These are phyloP conservation scores for Macroteleia sp. DNA, from an alignment of 2,888 invertebrate species.

Conservation along the genomic window DNA sequence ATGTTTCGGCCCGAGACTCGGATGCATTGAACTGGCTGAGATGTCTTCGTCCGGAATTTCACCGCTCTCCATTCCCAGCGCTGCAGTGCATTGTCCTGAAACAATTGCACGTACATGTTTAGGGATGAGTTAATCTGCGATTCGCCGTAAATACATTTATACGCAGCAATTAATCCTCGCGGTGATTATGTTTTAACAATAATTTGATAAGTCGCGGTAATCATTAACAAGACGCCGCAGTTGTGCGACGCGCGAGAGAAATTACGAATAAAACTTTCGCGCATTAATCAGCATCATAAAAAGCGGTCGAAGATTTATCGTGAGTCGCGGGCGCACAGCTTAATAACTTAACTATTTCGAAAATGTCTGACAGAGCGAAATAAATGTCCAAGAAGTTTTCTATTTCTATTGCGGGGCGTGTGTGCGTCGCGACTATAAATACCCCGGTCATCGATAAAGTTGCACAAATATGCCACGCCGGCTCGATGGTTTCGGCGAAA, in stretches of 20 bases:
- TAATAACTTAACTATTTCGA: conserved; percentile 42
- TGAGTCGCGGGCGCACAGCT: not conserved
- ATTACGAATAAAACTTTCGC: conserved; percentile 19
- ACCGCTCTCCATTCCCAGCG: conserved; percentile 81
- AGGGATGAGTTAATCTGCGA: conserved; percentile 46
- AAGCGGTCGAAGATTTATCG: conserved; percentile 24
- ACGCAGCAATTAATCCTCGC: conserved; percentile 35
- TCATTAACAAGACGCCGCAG: conserved; percentile 6
- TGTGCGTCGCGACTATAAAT: conserved; percentile 40
- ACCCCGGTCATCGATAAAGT: conserved; percentile 52
- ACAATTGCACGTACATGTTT: conserved; percentile 70
- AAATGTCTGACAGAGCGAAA: conserved; percentile 36
- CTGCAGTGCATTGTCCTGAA: conserved; percentile 80
- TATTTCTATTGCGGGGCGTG: conserved; percentile 15
- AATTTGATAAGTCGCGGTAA: conserved; percentile 34
- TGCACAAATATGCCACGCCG: conserved; percentile 49
- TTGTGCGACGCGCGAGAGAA: conserved; percentile 3
- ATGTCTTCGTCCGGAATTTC: conserved; percentile 83
- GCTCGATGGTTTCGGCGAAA: conserved; percentile 56
- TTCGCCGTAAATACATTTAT: conserved; percentile 41
- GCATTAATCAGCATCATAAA: conserved; percentile 28
- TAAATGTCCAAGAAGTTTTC: conserved; percentile 41
- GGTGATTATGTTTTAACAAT: conserved; percentile 39
- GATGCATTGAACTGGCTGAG: conserved; percentile 82
- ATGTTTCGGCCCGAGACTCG: conserved; percentile 81